Evolutionary conservation across 2,113 vertebrate species (phyloP).

Genomic region (Struthio camelus): DNA sequence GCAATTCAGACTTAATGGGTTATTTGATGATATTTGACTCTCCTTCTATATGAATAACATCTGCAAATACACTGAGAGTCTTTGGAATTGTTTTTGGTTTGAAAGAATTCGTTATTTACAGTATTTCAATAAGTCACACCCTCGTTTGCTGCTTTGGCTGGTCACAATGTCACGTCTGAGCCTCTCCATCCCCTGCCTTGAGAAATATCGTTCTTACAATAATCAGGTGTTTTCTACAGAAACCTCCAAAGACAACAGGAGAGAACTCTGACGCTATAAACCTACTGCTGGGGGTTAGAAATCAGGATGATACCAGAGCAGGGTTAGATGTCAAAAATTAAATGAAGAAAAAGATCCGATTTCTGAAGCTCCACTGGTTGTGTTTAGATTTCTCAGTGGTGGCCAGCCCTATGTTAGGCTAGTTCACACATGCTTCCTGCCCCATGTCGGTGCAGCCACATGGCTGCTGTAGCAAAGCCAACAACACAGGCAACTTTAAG

Average conservation of each 20-base stretch:
- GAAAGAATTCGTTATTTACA: constrained; percentile 28
- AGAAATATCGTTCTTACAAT: background rate
- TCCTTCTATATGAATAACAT: constrained; percentile 47
- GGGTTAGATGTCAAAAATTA: background rate
- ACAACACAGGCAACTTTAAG: background rate
- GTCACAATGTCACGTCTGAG: background rate
- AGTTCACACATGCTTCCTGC: background rate
- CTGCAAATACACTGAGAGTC: constrained; percentile 24
- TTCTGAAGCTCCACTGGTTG: background rate
- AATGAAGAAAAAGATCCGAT: background rate
- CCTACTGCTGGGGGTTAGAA: constrained; percentile 9
- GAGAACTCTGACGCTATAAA: background rate
- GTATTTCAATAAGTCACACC: constrained; percentile 10
- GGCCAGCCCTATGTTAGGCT: background rate
- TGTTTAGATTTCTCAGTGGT: background rate
- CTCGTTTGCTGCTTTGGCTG: constrained; percentile 4
- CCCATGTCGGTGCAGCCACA: background rate
- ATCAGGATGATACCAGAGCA: background rate
- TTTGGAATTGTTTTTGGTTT: constrained; percentile 41
- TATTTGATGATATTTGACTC: constrained; percentile 49
- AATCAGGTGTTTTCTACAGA: background rate
- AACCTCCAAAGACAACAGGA: background rate
- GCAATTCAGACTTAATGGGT: constrained; percentile 26
- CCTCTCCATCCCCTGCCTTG: background rate
- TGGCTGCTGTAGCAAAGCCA: background rate